Evolutionary conservation across 2,797 vertebrate genomes (phyloP).

Genomic region (Otus scops): DNA sequence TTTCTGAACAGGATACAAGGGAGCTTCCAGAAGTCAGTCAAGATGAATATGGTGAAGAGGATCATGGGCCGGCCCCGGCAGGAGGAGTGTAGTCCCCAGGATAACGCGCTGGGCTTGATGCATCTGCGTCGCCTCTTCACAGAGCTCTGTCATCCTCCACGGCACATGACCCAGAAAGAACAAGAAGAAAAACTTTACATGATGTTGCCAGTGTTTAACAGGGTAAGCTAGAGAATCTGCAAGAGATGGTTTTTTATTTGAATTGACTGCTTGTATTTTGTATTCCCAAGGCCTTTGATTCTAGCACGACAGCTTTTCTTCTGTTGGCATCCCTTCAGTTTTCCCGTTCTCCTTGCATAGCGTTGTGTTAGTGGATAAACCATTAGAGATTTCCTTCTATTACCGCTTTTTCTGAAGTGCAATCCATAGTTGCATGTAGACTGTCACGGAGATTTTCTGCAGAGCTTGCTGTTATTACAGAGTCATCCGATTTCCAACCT

Average conservation of each 20-base stretch:
- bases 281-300: background rate
- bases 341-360: background rate
- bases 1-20: slow-evolving; percentile 77
- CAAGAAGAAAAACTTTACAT: slow-evolving; percentile 99
- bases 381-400: background rate
- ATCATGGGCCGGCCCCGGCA: slow-evolving; percentile 98
- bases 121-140: slow-evolving; percentile 97
- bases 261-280: background rate
- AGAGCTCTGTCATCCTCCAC: slow-evolving; percentile 93
- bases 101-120: slow-evolving; percentile 96
- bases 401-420: background rate
- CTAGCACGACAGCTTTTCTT: background rate
- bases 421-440: background rate
- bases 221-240: slow-evolving; percentile 77
- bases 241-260: background rate
- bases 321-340: background rate
- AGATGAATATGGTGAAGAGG: slow-evolving; percentile 99
- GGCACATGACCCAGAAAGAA: slow-evolving; percentile 99
- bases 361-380: background rate
- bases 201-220: slow-evolving; percentile 98
- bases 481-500: background rate
- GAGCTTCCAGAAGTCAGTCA: slow-evolving; percentile 83
- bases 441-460: background rate
- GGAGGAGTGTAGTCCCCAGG: slow-evolving; percentile 98
- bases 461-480: background rate